A percentile compares a stretch with the other conserved stretches of the same genome.
phyloP scores from a whole-genome alignment of 2,113 vertebrate genomes.

The Cardinalis cardinalis region DNA sequence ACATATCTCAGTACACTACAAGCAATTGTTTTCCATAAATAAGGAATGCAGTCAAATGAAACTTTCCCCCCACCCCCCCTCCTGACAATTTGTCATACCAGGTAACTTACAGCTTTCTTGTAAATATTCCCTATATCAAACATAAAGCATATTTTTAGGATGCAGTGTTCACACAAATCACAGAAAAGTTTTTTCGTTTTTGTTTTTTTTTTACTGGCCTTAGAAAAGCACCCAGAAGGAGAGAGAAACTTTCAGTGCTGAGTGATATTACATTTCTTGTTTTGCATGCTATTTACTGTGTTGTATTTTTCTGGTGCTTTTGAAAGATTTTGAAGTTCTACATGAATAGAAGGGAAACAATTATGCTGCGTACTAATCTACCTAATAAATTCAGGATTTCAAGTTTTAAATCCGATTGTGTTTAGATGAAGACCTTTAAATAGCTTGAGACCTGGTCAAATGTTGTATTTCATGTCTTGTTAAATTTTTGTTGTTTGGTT shows the following conservation, averaged over 20 bases:
- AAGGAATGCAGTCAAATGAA: not conserved
- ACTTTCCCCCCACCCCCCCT: fast-evolving
- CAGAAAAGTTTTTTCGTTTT: not conserved
- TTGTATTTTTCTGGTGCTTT: not conserved
- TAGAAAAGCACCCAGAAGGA: not conserved
- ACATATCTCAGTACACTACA: not conserved
- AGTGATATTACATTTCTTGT: not conserved
- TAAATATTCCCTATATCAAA: not conserved
- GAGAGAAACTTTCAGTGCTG: not conserved
- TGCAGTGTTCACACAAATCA: not conserved
- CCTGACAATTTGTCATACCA: not conserved
- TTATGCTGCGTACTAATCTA: not conserved
- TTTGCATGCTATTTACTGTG: not conserved
- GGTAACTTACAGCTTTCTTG: not conserved
- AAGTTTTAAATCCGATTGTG: not conserved
- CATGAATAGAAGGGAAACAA: not conserved
- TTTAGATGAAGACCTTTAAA: not conserved
- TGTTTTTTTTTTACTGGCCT: not conserved
- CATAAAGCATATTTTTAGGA: not conserved
- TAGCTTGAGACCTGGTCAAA: not conserved
- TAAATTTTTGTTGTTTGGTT: not conserved
- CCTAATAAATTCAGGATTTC: not conserved
- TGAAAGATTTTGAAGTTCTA: not conserved
- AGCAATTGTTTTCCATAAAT: not conserved
- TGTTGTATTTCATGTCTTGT: not conserved